Percentiles rank a stretch among this genome's conserved stretches.
These are phyloP conservation scores for Zeugodacus cucurbitae DNA, from an alignment of 1,140 invertebrate species.

Conservation along the genomic window DNA sequence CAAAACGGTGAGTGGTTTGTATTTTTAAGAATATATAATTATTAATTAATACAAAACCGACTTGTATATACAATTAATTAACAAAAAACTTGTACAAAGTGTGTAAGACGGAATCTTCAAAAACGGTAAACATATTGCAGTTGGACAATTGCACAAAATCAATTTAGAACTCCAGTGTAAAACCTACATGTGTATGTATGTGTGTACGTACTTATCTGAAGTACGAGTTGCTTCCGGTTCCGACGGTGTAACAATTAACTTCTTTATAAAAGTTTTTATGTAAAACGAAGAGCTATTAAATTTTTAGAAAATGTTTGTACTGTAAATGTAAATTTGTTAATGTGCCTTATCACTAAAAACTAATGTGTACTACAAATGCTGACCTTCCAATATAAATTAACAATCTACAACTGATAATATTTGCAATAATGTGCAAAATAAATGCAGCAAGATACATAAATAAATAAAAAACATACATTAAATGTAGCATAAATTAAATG, in stretches of 20 bases:
- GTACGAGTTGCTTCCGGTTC: background rate
- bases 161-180: background rate
- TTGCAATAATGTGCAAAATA: background rate
- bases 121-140: too few species aligned
- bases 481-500: too few species aligned
- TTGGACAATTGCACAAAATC: background rate
- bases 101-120: too few species aligned
- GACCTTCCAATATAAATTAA: background rate
- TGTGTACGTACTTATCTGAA: background rate
- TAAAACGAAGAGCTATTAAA: too few species aligned
- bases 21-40: too few species aligned
- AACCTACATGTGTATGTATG: background rate
- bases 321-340: background rate
- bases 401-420: background rate
- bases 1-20: too few species aligned
- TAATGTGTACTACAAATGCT: background rate
- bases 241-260: background rate
- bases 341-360: background rate
- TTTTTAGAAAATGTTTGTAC: too few species aligned
- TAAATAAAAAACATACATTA: too few species aligned
- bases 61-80: too few species aligned
- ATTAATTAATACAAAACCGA: too few species aligned
- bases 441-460: background rate
- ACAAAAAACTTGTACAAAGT: too few species aligned
- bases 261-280: too few species aligned